Percentiles rank a stretch among this genome's conserved stretches.
These are phyloP conservation scores for Temnothorax curvispinosus DNA, from an alignment of 1,140 invertebrate genomes.

Conservation along the genomic window DNA sequence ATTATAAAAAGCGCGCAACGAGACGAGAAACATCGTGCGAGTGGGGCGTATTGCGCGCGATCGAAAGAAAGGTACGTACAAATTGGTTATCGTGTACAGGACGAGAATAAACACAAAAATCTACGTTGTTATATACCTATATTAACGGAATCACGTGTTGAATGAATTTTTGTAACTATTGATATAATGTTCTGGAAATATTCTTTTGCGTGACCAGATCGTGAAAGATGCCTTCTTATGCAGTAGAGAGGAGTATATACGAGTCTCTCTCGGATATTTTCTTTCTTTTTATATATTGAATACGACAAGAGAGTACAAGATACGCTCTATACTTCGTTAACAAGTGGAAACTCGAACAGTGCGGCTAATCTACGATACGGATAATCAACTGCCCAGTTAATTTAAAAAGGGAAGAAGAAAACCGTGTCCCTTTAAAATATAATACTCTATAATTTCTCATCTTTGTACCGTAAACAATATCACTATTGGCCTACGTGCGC, in stretches of 20 bases:
- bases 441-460: background rate
- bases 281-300: background rate
- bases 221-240: background rate
- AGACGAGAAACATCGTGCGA: background rate
- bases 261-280: background rate
- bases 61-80: background rate
- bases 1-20: conserved; percentile 1
- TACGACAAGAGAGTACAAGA: background rate
- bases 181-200: background rate
- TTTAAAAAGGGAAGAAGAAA: background rate
- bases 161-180: conserved; percentile 11
- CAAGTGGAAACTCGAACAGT: background rate
- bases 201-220: background rate
- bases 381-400: conserved; percentile 2
- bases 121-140: background rate
- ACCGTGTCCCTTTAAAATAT: background rate
- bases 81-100: background rate
- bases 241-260: background rate
- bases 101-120: background rate
- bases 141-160: background rate
- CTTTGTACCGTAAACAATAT: background rate
- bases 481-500: background rate
- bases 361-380: background rate
- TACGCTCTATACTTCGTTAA: background rate
- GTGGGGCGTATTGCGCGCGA: background rate